Evolutionary conservation across 2,797 vertebrate species (phyloP), one percentile per base, ranked within the genome.

Genomic region (Xenops minutus): DNA sequence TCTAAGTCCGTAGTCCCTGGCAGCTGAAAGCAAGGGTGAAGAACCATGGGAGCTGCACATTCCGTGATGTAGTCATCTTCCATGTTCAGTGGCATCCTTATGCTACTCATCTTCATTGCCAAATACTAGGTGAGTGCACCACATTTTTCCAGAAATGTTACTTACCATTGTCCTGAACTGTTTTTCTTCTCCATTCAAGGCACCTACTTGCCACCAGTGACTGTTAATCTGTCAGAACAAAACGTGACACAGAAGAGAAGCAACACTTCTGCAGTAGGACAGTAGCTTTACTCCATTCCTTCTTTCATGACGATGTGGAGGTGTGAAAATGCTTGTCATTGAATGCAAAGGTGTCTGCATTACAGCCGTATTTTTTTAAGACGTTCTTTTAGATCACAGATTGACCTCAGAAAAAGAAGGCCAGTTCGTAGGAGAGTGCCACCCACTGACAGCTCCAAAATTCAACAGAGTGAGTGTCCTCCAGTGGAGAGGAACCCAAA

Each of bases 391-490:
- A 22, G 58, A n/a, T 59, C 37, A 44, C 34, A 78, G 69, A 12
- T 46, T 43, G 41, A 58, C 27, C 7, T 84, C 34, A 36, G 64
- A 64, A 94, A 26, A 19, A 44, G 51, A 23, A 59, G 34, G 20
- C 27, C 26, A 46, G n/a, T 46, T 92, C 51, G 56, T 46, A 24
- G 51, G 29, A 51, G 11, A 44, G 23, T 2, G 0, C 12, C 48
- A 46, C 52, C 30, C 22, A 18, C 23, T 30, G 17, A 37, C 18
- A 29, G 24, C 66, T 82, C 36, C 36, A 30, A 17, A 69, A 78
- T 26, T 49, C 55, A 24, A 4, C 0, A 0, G 21, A 10, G 2
- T 24, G 52, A 81, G 49, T 15, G 18, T 14, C n/a, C 34, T 1
- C 7, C 12, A 14, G 49, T 5, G 27, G 32, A 69, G 22, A 62